These are phyloP conservation scores for Rhabdornis inornatus DNA, from an alignment of 2,113 vertebrate genomes.

Conservation along the genomic window DNA sequence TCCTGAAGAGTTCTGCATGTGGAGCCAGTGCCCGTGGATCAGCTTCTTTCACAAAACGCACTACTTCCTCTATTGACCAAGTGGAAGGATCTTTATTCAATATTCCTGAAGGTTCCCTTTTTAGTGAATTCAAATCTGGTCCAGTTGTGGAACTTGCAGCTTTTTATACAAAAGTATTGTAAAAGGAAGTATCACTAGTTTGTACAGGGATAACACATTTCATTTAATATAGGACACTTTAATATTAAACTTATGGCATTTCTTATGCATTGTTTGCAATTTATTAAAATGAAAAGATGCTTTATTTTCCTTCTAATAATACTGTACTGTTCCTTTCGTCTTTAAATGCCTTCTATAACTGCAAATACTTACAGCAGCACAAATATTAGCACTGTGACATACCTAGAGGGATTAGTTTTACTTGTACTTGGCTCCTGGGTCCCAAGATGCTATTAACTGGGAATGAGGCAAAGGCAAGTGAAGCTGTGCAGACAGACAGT, in stretches of 20 bases:
- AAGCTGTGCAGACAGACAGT: neutral
- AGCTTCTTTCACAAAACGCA: constrained; percentile 88
- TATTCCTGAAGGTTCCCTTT: constrained; percentile 73
- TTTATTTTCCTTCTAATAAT: neutral
- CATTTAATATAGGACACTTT: neutral
- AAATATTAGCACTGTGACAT: neutral
- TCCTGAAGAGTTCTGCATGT: constrained; percentile 91
- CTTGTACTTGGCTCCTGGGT: neutral
- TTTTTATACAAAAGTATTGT: constrained; percentile 50
- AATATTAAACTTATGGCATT: neutral
- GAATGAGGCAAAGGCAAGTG: neutral
- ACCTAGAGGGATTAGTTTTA: neutral
- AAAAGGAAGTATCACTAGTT: neutral
- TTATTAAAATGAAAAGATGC: neutral
- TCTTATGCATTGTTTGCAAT: neutral
- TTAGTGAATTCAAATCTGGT: constrained; percentile 79
- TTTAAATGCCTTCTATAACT: neutral
- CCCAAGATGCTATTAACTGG: neutral
- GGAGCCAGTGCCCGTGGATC: constrained; percentile 87
- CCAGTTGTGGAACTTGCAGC: constrained; percentile 90
- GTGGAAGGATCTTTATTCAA: constrained; percentile 81
- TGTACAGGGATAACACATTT: neutral
- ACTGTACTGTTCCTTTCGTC: neutral
- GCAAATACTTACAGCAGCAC: neutral
- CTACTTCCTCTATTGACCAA: constrained; percentile 96